Evolutionary conservation across 2,888 invertebrate species (phyloP), one percentile per base, ranked within the genome.

Genomic region (Scaptomyza tumidula): DNA sequence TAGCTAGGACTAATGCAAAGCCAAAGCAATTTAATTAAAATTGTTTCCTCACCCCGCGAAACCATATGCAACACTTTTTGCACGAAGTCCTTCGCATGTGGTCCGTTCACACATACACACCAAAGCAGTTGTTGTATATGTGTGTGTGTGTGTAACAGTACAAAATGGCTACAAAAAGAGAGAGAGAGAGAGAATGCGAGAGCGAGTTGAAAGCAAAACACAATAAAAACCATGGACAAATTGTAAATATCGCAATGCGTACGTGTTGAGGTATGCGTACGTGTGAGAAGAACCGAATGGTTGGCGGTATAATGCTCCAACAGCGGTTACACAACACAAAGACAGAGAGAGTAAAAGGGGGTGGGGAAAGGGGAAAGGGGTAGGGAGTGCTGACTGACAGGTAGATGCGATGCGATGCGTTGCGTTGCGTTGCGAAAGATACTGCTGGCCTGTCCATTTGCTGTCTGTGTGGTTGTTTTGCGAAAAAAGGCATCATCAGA

Each of bases 181-280:
- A n/a, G 35, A 13, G 33, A 13, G 13, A 7, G 37, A 37, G 35
- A 4, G 35, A 37, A 5, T 7, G 33, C 33, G 33, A 33, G 33
- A 33, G 33, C 9, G 35, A 54, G 46, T 39, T 65, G 46, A 71
- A 35, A 60, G 60, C 55, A 56, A 39, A 66, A 53, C 52, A 66
- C 66, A 60, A 60, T 71, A 71, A 71, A 71, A 71, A 71, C 60
- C 59, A 59, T 55, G 65, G 54, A 19, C 59, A 56, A 59, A 55
- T 53, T 71, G 60, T 72, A 72, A 72, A 71, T 72, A 71, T 72
- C 31, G 31, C 48, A 33, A 44, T 31, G 55, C 48, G 71, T 72
- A 71, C 71, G 72, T 72, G 72, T 53, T 41, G 45, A 70, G 48
- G 52, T 52, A 52, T 52, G 52, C 52, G 52, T 52, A 52, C 52